These are phyloP conservation scores for Cyphomyrus plagiostoma DNA, from an alignment of 2,113 vertebrate species.

Conservation along the genomic window DNA sequence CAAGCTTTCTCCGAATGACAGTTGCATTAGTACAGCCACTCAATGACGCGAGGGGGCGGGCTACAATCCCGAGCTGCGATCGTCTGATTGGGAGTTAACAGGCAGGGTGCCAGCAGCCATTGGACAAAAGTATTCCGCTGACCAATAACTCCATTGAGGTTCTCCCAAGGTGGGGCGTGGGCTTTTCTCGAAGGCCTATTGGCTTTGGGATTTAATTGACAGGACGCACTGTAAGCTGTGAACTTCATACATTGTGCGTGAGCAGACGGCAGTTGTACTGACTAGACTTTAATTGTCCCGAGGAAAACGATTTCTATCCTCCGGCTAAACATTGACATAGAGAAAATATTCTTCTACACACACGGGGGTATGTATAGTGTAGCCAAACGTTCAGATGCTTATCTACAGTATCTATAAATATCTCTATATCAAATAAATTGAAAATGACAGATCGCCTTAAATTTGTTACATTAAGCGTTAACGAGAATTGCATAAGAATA, in stretches of 20 bases:
- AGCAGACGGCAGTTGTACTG: background rate
- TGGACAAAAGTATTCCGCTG: constrained; percentile 26
- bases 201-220: constrained; percentile 5
- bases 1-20: constrained; percentile 55
- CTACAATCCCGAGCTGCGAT: background rate
- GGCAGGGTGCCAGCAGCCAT: constrained; percentile 39
- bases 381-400: background rate
- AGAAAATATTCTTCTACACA: background rate
- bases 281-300: background rate
- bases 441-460: background rate
- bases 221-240: background rate
- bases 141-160: constrained; percentile 37
- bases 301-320: background rate
- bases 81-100: constrained; percentile 39
- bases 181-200: background rate
- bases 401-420: background rate
- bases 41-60: constrained; percentile 46
- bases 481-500: background rate
- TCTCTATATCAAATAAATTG: background rate
- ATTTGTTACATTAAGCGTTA: background rate
- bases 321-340: background rate
- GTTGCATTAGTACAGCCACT: constrained; percentile 41
- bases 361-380: background rate
- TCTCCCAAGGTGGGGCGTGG: background rate
- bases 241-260: background rate